phyloP scores from a whole-genome alignment of 2,797 vertebrate genomes.

The Oophaga sylvatica region DNA sequence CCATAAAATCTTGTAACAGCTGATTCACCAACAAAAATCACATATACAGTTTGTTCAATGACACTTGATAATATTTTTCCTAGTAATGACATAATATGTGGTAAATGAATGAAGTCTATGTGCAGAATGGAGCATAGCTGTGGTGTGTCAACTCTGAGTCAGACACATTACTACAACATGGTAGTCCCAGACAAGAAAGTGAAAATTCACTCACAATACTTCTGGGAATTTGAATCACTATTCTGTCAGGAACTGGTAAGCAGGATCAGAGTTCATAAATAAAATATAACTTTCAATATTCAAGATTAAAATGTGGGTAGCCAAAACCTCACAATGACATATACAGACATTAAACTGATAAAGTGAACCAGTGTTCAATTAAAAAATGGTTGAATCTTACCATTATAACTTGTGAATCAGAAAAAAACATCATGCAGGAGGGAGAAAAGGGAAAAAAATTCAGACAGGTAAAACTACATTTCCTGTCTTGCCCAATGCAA shows the following conservation, averaged over 20 bases:
- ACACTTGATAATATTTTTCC: neutral
- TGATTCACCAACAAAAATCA: neutral
- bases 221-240: constrained; percentile 10
- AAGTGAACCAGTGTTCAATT: too few relatives aligned
- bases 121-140: neutral
- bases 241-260: neutral
- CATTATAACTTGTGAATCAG: too few relatives aligned
- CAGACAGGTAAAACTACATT: too few relatives aligned
- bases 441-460: too few relatives aligned
- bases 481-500: too few relatives aligned
- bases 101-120: neutral
- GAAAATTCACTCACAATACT: neutral
- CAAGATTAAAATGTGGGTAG: too few relatives aligned
- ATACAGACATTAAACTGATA: too few relatives aligned
- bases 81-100: neutral
- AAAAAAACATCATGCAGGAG: too few relatives aligned
- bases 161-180: neutral
- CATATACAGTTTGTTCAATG: neutral
- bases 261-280: too few relatives aligned
- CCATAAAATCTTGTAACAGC: neutral
- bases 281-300: too few relatives aligned
- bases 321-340: too few relatives aligned
- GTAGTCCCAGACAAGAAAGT: neutral
- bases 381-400: too few relatives aligned
- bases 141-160: constrained; percentile 9